phyloP scores from a whole-genome alignment of 1,140 invertebrate genomes.

The Drosophila kanapiae region DNA sequence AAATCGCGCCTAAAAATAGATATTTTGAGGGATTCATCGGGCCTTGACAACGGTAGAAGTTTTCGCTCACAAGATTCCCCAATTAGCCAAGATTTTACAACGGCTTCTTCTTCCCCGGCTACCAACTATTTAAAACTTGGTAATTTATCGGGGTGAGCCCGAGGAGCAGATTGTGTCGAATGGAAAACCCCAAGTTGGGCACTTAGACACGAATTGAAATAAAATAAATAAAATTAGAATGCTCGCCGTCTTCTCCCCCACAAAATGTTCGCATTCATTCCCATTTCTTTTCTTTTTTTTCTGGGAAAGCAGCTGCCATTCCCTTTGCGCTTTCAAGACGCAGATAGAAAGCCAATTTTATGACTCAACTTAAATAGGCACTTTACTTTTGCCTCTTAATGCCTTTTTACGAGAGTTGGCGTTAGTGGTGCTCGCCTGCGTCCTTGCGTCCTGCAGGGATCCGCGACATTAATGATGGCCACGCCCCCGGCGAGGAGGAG shows the following conservation, averaged over 20 bases:
- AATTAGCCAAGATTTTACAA: constrained; percentile 25
- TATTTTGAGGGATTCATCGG: constrained; percentile 21
- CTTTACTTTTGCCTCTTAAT: constrained; percentile 81
- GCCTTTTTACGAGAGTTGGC: constrained; percentile 71
- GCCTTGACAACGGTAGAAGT: neutral
- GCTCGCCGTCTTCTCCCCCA: constrained; percentile 1
- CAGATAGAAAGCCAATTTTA: constrained; percentile 84
- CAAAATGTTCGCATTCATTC: constrained; percentile 14
- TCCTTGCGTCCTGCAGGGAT: constrained; percentile 11
- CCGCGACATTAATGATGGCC: constrained; percentile 65
- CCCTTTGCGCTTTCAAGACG: constrained; percentile 35
- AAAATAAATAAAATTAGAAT: constrained; percentile 82
- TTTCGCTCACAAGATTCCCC: constrained; percentile 1
- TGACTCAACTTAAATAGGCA: constrained; percentile 84
- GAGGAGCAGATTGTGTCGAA: constrained; percentile 48
- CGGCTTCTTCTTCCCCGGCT: neutral
- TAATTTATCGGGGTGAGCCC: neutral
- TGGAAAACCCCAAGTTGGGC: constrained; percentile 56
- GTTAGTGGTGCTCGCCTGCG: constrained; percentile 34
- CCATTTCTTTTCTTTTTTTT: constrained; percentile 12
- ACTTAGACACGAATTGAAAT: constrained; percentile 80
- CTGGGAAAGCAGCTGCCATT: constrained; percentile 19
- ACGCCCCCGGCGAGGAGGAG: constrained; percentile 26
- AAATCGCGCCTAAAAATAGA: constrained; percentile 24
- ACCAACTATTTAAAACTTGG: constrained; percentile 38